These are phyloP conservation scores for Dromococcyx pavoninus DNA, from an alignment of 2,797 vertebrate species.

Conservation along the genomic window DNA sequence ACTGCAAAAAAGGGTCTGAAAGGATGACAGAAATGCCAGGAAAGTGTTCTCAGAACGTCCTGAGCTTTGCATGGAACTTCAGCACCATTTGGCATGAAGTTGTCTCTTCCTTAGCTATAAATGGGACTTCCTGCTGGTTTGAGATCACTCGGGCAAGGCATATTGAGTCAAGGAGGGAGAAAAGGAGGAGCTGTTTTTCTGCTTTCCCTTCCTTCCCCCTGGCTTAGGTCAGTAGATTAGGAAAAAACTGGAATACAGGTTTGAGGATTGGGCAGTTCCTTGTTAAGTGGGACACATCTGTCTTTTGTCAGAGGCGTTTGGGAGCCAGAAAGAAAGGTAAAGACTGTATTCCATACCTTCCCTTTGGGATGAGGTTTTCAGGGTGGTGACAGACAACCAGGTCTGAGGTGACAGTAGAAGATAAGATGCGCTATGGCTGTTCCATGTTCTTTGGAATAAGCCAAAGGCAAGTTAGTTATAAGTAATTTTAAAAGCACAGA, in stretches of 20 bases:
- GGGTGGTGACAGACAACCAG: not conserved
- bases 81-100: not conserved
- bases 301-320: not conserved
- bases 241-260: not conserved
- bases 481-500: not conserved
- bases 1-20: not conserved
- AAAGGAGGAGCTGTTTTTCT: not conserved
- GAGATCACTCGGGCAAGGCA: not conserved
- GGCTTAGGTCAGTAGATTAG: not conserved
- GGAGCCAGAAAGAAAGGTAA: not conserved
- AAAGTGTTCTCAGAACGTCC: not conserved
- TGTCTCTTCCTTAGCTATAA: not conserved
- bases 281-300: not conserved
- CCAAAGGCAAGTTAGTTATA: not conserved
- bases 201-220: not conserved
- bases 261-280: not conserved
- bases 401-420: not conserved
- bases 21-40: not conserved
- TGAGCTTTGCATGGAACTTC: not conserved
- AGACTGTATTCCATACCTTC: not conserved
- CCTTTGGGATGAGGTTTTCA: not conserved
- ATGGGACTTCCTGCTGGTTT: not conserved
- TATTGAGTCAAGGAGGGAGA: not conserved
- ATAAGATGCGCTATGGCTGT: not conserved
- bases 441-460: not conserved